These are phyloP conservation scores for Drosophila parvula DNA, from an alignment of 1,140 invertebrate species.

Conservation along the genomic window DNA sequence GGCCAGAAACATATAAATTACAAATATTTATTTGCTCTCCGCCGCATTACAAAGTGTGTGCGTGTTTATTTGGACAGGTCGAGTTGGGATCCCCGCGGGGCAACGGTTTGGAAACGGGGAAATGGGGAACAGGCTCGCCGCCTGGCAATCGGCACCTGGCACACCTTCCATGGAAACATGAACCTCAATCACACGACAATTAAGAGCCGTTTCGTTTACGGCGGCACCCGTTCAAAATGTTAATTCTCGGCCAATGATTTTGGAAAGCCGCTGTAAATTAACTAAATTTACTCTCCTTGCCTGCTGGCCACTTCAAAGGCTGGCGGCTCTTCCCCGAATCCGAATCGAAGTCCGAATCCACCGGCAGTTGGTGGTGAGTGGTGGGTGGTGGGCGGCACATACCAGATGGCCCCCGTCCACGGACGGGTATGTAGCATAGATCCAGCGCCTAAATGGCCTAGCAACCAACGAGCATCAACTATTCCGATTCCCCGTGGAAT, in stretches of 20 bases:
- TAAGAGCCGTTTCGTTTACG: conserved; percentile 43
- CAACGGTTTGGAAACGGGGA: conserved; percentile 30
- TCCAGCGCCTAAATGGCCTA: conserved; percentile 44
- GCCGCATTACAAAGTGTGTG: conserved; percentile 77
- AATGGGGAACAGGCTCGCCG: conserved; percentile 29
- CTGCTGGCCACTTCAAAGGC: conserved; percentile 63
- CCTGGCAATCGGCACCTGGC: conserved; percentile 54
- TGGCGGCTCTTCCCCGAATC: conserved; percentile 39
- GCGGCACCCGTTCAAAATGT: conserved; percentile 39
- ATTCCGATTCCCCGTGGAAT: conserved; percentile 29
- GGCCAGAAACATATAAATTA: conserved; percentile 72
- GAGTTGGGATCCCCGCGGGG: conserved; percentile 34
- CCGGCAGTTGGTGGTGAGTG: conserved; percentile 12
- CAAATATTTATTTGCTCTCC: conserved; percentile 77
- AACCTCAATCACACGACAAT: conserved; percentile 43
- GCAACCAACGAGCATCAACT: conserved; percentile 6
- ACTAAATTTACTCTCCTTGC: conserved; percentile 42
- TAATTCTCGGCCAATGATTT: conserved; percentile 34
- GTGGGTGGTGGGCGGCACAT: conserved; percentile 29
- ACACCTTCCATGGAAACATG: conserved; percentile 34
- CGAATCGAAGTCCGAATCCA: conserved; percentile 12
- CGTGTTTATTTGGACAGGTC: conserved; percentile 77
- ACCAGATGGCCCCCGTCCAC: conserved; percentile 64
- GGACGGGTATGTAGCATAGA: conserved; percentile 28
- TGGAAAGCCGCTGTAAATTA: conserved; percentile 54